Conservation (phyloP, 2,113 vertebrate genomes). For the Mystacornis crossleyi region DNA sequence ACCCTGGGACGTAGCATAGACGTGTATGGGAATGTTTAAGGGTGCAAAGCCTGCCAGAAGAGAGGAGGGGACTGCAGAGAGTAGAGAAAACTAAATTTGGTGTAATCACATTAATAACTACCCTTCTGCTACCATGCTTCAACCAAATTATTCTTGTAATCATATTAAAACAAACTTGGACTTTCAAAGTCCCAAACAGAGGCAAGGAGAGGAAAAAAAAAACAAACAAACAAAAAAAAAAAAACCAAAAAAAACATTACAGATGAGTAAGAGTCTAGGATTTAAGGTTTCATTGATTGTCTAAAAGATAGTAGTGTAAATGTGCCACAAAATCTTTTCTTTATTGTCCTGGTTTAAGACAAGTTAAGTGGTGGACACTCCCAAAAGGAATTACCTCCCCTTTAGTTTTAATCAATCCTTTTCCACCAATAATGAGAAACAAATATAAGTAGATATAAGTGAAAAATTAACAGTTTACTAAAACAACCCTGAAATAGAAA, state of each 20-base stretch:
- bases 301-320: not conserved
- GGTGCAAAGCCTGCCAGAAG: not conserved
- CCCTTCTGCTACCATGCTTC: not conserved
- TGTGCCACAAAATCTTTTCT: not conserved
- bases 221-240: too few relatives aligned
- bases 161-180: not conserved
- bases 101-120: not conserved
- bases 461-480: not conserved
- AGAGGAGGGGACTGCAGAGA: not conserved
- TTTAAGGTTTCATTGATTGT: not conserved
- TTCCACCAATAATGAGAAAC: not conserved
- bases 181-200: not conserved
- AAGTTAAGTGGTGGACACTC: not conserved
- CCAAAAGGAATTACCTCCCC: not conserved
- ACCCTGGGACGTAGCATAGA: not conserved
- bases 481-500: not conserved
- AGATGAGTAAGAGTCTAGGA: not conserved
- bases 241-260: not conserved
- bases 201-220: not conserved
- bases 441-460: fast-evolving
- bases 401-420: not conserved
- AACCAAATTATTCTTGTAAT: not conserved
- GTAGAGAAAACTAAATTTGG: not conserved
- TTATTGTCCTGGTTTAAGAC: not conserved
- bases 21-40: not conserved